A percentile compares a stretch with the other conserved stretches of the same genome.
phyloP scores from a whole-genome alignment of 2,888 invertebrate species.

The Tortrix viridana region DNA sequence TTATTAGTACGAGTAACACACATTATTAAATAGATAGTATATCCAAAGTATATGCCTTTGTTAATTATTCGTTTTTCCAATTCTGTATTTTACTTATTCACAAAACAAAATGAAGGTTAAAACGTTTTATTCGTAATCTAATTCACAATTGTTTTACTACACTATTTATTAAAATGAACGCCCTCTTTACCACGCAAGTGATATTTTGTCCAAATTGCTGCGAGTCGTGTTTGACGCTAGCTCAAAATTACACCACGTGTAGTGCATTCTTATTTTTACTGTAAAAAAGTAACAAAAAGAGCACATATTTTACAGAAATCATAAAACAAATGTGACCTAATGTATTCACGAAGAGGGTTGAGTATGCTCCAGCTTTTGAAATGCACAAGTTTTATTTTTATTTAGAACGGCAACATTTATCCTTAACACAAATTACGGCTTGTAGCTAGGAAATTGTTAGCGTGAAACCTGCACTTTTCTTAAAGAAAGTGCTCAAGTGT shows the following conservation, averaged over 20 bases:
- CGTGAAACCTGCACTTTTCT: conserved; percentile 1
- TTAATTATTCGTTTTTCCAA: too few species aligned
- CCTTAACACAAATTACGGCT: conserved; percentile 12
- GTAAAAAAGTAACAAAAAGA: not conserved
- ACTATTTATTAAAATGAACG: not conserved
- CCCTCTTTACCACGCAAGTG: not conserved
- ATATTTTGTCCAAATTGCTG: not conserved
- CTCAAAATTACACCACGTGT: conserved; percentile 12
- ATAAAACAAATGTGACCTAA: too few species aligned
- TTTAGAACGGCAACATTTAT: conserved; percentile 6
- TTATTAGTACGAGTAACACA: too few species aligned
- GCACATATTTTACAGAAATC: too few species aligned
- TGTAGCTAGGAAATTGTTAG: conserved; percentile 21
- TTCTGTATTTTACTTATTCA: too few species aligned
- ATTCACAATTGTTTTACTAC: too few species aligned
- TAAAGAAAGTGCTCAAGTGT: not conserved
- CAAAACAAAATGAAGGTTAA: too few species aligned
- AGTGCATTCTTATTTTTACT: not conserved
- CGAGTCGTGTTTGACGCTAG: not conserved
- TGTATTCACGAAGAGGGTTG: too few species aligned
- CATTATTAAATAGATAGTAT: too few species aligned
- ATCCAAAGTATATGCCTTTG: too few species aligned
- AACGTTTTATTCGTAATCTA: too few species aligned
- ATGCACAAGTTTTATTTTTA: not conserved
- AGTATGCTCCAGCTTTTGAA: too few species aligned